A percentile compares a stretch with the other conserved stretches of the same genome.
Conservation (phyloP, 2,888 invertebrate species). For the Psococerastis gibbosa region DNA sequence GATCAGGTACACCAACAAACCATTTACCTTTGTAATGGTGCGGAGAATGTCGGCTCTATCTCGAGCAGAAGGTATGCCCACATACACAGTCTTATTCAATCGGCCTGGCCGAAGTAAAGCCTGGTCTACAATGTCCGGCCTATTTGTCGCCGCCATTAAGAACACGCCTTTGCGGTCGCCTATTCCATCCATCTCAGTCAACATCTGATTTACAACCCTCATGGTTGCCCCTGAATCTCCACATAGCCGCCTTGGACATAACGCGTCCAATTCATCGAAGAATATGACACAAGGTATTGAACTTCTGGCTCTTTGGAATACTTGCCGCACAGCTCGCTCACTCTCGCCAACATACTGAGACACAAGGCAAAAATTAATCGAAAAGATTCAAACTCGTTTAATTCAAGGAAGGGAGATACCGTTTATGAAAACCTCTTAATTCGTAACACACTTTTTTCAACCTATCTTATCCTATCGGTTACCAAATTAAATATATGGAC, state of each 20-base stretch:
- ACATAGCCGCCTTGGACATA: slow-evolving; percentile 77
- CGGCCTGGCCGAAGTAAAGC: slow-evolving; percentile 80
- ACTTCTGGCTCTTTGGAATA: slow-evolving; percentile 85
- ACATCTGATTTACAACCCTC: slow-evolving; percentile 86
- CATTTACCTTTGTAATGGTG: slow-evolving; percentile 72
- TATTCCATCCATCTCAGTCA: slow-evolving; percentile 98
- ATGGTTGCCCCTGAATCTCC: slow-evolving; percentile 53
- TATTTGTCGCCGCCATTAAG: slow-evolving; percentile 88
- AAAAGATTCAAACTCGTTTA: slow-evolving; percentile 11
- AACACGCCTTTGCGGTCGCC: slow-evolving; percentile 83
- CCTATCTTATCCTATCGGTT: too few relatives aligned
- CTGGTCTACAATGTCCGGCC: slow-evolving; percentile 92
- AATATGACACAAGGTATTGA: slow-evolving; percentile 97
- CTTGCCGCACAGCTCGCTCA: slow-evolving; percentile 88
- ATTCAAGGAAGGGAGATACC: neutral
- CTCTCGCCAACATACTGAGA: slow-evolving; percentile 96
- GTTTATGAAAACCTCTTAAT: too few relatives aligned
- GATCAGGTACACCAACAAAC: too few relatives aligned
- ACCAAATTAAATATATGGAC: too few relatives aligned
- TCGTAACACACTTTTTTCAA: too few relatives aligned
- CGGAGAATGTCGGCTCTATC: slow-evolving; percentile 77
- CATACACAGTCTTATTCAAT: slow-evolving; percentile 74
- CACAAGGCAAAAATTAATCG: slow-evolving; percentile 20
- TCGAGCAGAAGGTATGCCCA: slow-evolving; percentile 60
- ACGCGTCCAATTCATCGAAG: slow-evolving; percentile 93